These are phyloP conservation scores for Sebastolobus altivelis DNA, from an alignment of 2,797 vertebrate genomes.

Conservation along the genomic window DNA sequence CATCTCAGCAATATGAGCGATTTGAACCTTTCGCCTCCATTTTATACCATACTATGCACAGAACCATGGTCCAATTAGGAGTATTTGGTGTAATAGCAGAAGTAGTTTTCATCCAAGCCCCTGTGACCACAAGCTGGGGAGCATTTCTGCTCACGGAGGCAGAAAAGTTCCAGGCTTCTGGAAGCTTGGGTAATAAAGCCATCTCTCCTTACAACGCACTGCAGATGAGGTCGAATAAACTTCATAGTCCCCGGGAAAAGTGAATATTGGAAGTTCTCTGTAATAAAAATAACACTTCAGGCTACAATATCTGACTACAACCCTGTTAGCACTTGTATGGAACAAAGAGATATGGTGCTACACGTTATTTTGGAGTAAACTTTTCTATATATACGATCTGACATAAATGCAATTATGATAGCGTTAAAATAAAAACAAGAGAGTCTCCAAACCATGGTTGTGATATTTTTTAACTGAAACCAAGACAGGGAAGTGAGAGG, in stretches of 20 bases:
- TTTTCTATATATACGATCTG: not conserved
- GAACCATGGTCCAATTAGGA: constrained; percentile 41
- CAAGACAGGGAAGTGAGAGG: not conserved
- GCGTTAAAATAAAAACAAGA: not conserved
- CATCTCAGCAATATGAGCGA: constrained; percentile 25
- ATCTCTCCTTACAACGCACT: constrained; percentile 60
- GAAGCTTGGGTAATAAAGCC: constrained; percentile 54
- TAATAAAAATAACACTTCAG: constrained; percentile 10
- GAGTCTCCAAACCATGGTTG: not conserved
- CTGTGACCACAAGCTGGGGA: constrained; percentile 65
- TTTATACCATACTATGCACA: constrained; percentile 14
- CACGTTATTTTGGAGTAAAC: not conserved
- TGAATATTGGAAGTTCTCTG: constrained; percentile 10
- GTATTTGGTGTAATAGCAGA: constrained; percentile 57
- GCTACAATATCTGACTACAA: not conserved
- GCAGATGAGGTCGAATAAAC: constrained; percentile 49
- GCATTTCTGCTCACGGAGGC: constrained; percentile 71
- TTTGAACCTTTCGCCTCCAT: constrained; percentile 39
- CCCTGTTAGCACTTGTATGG: not conserved
- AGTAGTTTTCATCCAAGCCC: constrained; percentile 57
- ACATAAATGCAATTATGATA: not conserved
- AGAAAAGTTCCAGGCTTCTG: constrained; percentile 60
- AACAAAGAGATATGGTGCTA: not conserved
- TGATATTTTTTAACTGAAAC: not conserved
- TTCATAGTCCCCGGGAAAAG: constrained; percentile 13